Evolutionary conservation across 2,888 invertebrate genomes (phyloP).

Genomic region (Drosophila neotestacea): DNA sequence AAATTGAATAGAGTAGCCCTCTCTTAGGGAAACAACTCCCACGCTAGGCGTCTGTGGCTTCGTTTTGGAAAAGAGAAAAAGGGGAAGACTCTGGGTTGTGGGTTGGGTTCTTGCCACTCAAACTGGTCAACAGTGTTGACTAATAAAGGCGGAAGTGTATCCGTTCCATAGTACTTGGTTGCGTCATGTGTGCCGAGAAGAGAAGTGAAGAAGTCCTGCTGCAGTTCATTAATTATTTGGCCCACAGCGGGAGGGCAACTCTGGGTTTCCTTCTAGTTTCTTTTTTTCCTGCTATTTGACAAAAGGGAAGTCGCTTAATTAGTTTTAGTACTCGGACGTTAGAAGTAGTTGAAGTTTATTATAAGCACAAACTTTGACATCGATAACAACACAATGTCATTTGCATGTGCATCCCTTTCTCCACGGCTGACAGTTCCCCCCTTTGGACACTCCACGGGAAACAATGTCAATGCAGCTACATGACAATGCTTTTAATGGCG

Average conservation of each 20-base stretch:
- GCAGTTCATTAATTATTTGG: slow-evolving; percentile 78
- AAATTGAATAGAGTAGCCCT: slow-evolving; percentile 58
- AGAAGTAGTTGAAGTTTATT: slow-evolving; percentile 66
- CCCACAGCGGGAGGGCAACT: slow-evolving; percentile 47
- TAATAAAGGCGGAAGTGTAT: slow-evolving; percentile 44
- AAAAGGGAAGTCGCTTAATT: slow-evolving; percentile 70
- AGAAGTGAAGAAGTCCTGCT: slow-evolving; percentile 36
- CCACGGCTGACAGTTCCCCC: not conserved
- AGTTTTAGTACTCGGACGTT: slow-evolving; percentile 53
- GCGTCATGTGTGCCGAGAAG: slow-evolving; percentile 66
- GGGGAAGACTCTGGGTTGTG: not conserved
- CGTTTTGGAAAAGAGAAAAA: not conserved
- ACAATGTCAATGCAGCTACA: slow-evolving; percentile 47
- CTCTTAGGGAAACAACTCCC: slow-evolving; percentile 22
- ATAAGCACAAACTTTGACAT: slow-evolving; percentile 76
- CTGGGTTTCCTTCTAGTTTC: slow-evolving; percentile 6
- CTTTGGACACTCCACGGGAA: too few species aligned
- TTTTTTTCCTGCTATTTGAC: slow-evolving; percentile 42
- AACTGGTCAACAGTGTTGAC: slow-evolving; percentile 56
- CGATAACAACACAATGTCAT: slow-evolving; percentile 79
- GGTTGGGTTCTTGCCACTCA: slow-evolving; percentile 34
- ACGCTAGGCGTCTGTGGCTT: slow-evolving; percentile 12
- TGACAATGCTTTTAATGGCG: slow-evolving; percentile 73
- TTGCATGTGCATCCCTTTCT: slow-evolving; percentile 53
- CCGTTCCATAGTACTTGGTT: slow-evolving; percentile 47